Evolutionary conservation across 2,113 vertebrate species (phyloP), one percentile per base, ranked within the genome.

Genomic region (Opisthocomus hoazin): DNA sequence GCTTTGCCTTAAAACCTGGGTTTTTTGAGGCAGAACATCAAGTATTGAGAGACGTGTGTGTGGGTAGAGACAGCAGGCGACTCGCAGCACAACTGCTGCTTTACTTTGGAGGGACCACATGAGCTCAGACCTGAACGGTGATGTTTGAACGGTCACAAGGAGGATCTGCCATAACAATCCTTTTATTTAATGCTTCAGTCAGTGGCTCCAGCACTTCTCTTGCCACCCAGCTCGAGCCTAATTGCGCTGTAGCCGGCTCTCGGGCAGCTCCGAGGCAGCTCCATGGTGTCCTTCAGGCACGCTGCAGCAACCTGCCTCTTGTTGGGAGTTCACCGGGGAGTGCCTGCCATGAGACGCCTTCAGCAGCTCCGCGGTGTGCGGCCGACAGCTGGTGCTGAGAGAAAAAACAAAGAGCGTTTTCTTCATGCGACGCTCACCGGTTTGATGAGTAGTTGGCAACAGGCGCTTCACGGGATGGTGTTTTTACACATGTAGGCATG

Each of bases 361-460:
- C 10, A 2, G 87, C 84, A 37, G 37, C 64, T n/a, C 51, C 18
- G 14, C 29, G 5, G 12, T 17, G 41, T 43, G 51, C 12, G 1
- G 37, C 41, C 45, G 2, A 7, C 36, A 32, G 71, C 89, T 53
- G 10, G 23, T 37, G 11, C 46, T 2, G 0, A 18, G 21, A 32
- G 41, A 13, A 45, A 45, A 41, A 71, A 30, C 82, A 81, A 54
- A 11, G 82, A 53, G n/a, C 29, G 0, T 89, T 87, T 66, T 73
- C 63, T 37, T n/a, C 7, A 0, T 10, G 36, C 2, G 0, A 8
- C 1, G 0, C 39, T 64, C 32, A 0, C 58, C 58, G 58, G 12
- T 21, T 68, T 63, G 43, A 64, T 58, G 12, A 71, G 34, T 9
- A 76, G 48, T 19, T 71, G 71, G 39, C 51, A 83, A 30, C 71